Evolutionary conservation across 53 echinoderm and acorn worm genomes (phyloP).

Genomic region (Temnopleurus reevesii): DNA sequence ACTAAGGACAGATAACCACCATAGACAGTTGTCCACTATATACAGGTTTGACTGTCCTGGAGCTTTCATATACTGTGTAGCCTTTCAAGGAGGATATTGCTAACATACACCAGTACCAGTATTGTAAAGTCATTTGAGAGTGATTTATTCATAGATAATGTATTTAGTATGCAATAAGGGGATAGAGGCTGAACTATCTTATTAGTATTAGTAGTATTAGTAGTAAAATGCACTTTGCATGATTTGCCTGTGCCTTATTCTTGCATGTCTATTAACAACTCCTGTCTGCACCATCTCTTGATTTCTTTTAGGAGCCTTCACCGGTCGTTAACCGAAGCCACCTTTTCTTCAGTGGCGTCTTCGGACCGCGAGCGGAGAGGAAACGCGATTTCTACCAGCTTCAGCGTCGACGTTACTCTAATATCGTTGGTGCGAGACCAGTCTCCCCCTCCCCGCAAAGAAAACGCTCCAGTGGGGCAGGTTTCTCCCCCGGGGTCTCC

Average conservation of each 20-base stretch:
- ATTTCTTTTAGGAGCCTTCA: background rate
- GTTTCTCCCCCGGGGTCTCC: background rate
- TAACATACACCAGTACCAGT: too few relatives aligned
- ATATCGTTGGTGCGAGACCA: slow-evolving; percentile 33
- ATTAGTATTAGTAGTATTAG: too few relatives aligned
- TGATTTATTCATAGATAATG: too few relatives aligned
- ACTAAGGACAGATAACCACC: too few relatives aligned
- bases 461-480: background rate
- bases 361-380: slow-evolving; percentile 24
- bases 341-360: background rate
- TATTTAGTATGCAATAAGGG: too few relatives aligned
- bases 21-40: too few relatives aligned
- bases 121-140: too few relatives aligned
- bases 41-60: too few relatives aligned
- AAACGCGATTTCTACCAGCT: background rate
- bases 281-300: background rate
- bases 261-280: background rate
- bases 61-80: too few relatives aligned
- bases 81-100: too few relatives aligned
- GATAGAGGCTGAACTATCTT: too few relatives aligned
- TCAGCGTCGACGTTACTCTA: slow-evolving; percentile 1
- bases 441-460: background rate
- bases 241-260: background rate
- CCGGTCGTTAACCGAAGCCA: background rate
- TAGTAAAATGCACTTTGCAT: background rate